Conservation (phyloP, 2,797 vertebrate species). For the Staurois parvus region DNA sequence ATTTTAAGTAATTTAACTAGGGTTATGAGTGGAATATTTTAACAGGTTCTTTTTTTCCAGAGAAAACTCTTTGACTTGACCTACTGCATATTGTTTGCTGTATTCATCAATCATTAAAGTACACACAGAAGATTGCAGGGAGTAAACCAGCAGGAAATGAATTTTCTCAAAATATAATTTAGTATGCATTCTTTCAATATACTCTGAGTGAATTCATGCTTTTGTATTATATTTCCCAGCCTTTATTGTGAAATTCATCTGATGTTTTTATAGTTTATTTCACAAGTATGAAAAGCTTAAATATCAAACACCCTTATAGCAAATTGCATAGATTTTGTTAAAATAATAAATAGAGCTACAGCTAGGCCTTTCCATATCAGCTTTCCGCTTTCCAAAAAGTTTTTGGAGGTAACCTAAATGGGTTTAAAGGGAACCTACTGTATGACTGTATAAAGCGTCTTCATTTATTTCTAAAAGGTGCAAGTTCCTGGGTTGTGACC, state of each 20-base stretch:
- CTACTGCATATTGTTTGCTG: conserved; percentile 38
- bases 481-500: too few species aligned
- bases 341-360: too few species aligned
- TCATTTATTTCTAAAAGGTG: too few species aligned
- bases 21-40: conserved; percentile 17
- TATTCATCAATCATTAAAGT: conserved; percentile 46
- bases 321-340: too few species aligned
- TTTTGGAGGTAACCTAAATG: too few species aligned
- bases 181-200: conserved; percentile 24
- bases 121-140: conserved; percentile 30
- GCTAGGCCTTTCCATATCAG: too few species aligned
- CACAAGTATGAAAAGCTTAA: not conserved
- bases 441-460: too few species aligned
- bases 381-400: too few species aligned
- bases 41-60: conserved; percentile 24
- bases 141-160: conserved; percentile 40
- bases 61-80: conserved; percentile 38
- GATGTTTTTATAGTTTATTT: not conserved
- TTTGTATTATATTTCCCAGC: conserved; percentile 14
- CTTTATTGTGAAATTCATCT: not conserved
- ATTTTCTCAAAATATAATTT: conserved; percentile 37
- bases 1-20: conserved; percentile 2
- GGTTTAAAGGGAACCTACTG: too few species aligned
- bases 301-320: too few species aligned
- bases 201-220: conserved; percentile 11